phyloP scores from a whole-genome alignment of 1,140 invertebrate species.

The Neodiprion lecontei region DNA sequence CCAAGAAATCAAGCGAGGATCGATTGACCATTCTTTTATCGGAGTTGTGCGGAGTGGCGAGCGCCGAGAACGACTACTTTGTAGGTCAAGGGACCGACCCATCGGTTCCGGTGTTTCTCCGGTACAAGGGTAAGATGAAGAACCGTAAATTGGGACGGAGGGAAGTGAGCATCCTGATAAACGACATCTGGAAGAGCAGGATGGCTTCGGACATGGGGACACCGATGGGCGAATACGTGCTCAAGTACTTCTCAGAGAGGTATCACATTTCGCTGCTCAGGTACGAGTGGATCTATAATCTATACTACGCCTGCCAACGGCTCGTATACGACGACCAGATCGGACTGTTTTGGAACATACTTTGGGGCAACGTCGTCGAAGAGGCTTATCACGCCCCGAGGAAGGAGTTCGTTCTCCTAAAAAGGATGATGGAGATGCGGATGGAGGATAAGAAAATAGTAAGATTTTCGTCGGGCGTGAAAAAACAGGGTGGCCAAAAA shows the following conservation, averaged over 20 bases:
- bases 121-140: slow-evolving; percentile 54
- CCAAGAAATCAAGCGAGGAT: slow-evolving; percentile 53
- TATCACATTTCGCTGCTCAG: slow-evolving; percentile 55
- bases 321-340: slow-evolving; percentile 58
- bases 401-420: slow-evolving; percentile 31
- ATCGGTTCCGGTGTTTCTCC: slow-evolving; percentile 54
- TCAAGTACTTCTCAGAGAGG: slow-evolving; percentile 56
- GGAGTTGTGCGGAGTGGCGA: slow-evolving; percentile 57
- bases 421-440: slow-evolving; percentile 15
- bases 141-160: slow-evolving; percentile 58
- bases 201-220: slow-evolving; percentile 28
- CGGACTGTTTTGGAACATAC: slow-evolving; percentile 56
- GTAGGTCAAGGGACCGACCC: slow-evolving; percentile 60
- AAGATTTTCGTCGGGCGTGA: not conserved
- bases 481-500: too few species aligned
- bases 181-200: slow-evolving; percentile 58
- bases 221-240: slow-evolving; percentile 57
- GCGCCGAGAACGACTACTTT: slow-evolving; percentile 56
- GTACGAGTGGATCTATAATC: slow-evolving; percentile 60
- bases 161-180: slow-evolving; percentile 56
- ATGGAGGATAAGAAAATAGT: slow-evolving; percentile 16
- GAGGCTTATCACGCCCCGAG: slow-evolving; percentile 55
- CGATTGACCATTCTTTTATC: slow-evolving; percentile 54
- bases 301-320: slow-evolving; percentile 56
- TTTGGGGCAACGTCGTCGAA: slow-evolving; percentile 54